Evolutionary conservation across 2,888 invertebrate species (phyloP), one percentile per base, ranked within the genome.

Genomic region (Flabesymbios commensalis): DNA sequence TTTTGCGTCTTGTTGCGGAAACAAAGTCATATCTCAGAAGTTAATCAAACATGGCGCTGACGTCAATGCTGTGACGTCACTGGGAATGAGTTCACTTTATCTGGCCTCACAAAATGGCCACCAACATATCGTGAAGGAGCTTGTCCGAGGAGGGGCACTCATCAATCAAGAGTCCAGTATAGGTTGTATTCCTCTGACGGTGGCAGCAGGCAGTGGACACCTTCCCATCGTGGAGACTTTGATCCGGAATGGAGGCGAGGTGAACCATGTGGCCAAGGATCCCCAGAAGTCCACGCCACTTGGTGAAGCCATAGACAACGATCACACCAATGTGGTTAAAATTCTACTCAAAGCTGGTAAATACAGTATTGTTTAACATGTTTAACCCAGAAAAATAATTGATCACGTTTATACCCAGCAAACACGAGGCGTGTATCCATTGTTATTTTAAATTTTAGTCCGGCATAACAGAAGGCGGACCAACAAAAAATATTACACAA

Each of bases 51-150:
- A 48, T 14, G 53, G 53, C 14, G 56, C 57, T 1, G 57, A 61
- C 17, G 61, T 66, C 28, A 58, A 66, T 48, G 17, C 29, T 7
- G 19, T 17, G 1, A 66, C 66, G 1, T 54, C 59, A 17, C 43
- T 48, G 10, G 63, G 63, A 22, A 47, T 59, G 53, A 63, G 49
- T 19, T 17, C 43, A 17, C 60, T 65, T 26, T 63, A 59, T 41
- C 33, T 63, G 10, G 58, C 58, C 7, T 29, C 62, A 2, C 64
- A 66, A 45, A 66, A 64, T 42, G 66, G 66, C 1, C 64, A 66
- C 54, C 31, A 19, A 17, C 26, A 31, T 10, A 52, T 55, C 7
- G 64, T 55, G 1, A 33, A 55, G 45, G 29, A 36, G 36, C 56
- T 66, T 41, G 56, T 66, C 1, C 14, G 28, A 19, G 39, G 51